Evolutionary conservation across 2,797 vertebrate species (phyloP).

Genomic region (Sphenopsis melanotis): DNA sequence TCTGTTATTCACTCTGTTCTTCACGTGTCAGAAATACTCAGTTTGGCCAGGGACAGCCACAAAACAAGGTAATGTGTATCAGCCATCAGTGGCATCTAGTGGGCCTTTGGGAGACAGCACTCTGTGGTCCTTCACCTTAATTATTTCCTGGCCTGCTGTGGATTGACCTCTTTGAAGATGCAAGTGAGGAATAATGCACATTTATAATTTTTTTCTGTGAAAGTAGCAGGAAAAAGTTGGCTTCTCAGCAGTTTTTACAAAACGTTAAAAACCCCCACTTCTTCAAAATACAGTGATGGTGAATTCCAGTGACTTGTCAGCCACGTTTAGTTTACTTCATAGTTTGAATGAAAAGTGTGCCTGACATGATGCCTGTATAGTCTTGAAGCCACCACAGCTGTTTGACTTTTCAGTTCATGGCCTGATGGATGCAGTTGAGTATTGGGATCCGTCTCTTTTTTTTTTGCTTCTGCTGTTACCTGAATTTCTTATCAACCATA

Average conservation of each 20-base stretch:
- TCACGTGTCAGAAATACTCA: neutral
- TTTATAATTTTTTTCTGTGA: neutral
- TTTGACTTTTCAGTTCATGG: neutral
- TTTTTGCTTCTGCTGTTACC: neutral
- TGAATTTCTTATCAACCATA: neutral
- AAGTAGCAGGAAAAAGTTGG: neutral
- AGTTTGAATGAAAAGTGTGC: neutral
- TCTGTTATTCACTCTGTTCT: neutral
- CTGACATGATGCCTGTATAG: neutral
- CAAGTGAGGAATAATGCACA: neutral
- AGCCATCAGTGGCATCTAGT: neutral
- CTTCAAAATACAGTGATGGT: neutral
- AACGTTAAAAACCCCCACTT: rapidly evolving
- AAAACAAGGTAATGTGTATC: neutral
- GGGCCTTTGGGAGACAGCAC: neutral
- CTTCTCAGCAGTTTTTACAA: neutral
- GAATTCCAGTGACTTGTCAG: neutral
- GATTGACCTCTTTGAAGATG: neutral
- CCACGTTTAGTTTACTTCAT: neutral
- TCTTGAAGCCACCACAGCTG: neutral
- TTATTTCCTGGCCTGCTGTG: neutral
- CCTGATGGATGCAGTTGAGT: neutral
- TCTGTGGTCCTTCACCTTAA: neutral
- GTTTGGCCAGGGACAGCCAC: neutral
- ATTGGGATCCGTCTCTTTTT: neutral